These are phyloP conservation scores for Sebastes goodei DNA, from an alignment of 2,797 vertebrate genomes.

Conservation along the genomic window DNA sequence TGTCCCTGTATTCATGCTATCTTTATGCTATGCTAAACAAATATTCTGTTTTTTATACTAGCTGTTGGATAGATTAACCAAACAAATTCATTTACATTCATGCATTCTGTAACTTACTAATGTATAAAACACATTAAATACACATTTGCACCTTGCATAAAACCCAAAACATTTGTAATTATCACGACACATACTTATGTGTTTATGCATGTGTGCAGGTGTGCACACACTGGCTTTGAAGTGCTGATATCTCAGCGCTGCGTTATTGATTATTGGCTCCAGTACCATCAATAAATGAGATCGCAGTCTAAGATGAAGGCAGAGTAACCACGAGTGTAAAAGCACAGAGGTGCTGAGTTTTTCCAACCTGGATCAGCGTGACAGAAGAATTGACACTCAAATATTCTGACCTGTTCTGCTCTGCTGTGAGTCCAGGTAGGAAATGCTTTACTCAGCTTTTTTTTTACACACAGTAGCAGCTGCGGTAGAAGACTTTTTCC, in stretches of 20 bases:
- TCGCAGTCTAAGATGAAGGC: conserved; percentile 16
- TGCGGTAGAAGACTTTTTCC: background rate
- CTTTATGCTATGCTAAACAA: background rate
- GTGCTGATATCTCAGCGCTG: background rate
- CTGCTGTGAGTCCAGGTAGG: background rate
- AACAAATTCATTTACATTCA: background rate
- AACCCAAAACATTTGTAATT: background rate
- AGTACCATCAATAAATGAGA: conserved; percentile 10
- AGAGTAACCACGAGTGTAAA: conserved; percentile 4
- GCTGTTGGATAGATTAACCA: no score
- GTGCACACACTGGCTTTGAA: background rate
- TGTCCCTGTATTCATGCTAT: background rate
- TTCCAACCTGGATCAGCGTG: conserved; percentile 13
- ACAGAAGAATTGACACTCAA: conserved; percentile 10
- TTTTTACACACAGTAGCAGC: background rate
- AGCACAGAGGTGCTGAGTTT: conserved; percentile 26
- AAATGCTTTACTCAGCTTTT: background rate
- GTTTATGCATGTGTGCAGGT: background rate
- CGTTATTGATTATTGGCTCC: conserved; percentile 30
- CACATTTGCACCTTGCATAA: background rate
- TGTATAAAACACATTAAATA: background rate
- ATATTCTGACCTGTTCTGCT: conserved; percentile 13
- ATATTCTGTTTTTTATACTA: no score
- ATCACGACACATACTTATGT: background rate
- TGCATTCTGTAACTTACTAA: background rate